Conservation (phyloP, 2,113 vertebrate genomes). For the Diglossa brunneiventris region DNA sequence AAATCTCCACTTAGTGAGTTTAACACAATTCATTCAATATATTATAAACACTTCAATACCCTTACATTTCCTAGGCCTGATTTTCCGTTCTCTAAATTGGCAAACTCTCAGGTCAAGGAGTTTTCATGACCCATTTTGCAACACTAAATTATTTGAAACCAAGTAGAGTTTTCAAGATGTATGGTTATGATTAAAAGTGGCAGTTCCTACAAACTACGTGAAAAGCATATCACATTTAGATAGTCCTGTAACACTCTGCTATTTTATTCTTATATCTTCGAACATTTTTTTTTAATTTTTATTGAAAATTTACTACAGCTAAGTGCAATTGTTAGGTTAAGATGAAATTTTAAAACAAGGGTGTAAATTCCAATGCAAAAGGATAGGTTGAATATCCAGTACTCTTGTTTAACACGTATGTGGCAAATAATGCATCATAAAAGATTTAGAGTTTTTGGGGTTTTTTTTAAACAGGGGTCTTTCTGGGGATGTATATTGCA, state of each 20-base stretch:
- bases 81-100: background rate
- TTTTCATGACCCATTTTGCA: background rate
- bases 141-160: conserved; percentile 21
- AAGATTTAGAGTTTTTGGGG: background rate
- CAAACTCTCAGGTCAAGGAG: conserved; percentile 39
- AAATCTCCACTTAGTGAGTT: background rate
- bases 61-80: background rate
- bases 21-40: background rate
- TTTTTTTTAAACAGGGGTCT: background rate
- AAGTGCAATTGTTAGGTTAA: background rate
- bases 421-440: background rate
- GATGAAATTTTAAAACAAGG: conserved; percentile 8
- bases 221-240: background rate
- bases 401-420: background rate
- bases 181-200: conserved; percentile 34
- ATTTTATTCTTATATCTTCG: background rate
- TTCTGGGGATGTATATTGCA: background rate
- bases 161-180: background rate
- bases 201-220: background rate
- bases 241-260: background rate
- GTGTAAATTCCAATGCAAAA: background rate
- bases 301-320: conserved; percentile 21
- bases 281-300: background rate
- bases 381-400: background rate
- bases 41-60: background rate